phyloP scores from a whole-genome alignment of 2,113 vertebrate species.

The Pedetes capensis region DNA sequence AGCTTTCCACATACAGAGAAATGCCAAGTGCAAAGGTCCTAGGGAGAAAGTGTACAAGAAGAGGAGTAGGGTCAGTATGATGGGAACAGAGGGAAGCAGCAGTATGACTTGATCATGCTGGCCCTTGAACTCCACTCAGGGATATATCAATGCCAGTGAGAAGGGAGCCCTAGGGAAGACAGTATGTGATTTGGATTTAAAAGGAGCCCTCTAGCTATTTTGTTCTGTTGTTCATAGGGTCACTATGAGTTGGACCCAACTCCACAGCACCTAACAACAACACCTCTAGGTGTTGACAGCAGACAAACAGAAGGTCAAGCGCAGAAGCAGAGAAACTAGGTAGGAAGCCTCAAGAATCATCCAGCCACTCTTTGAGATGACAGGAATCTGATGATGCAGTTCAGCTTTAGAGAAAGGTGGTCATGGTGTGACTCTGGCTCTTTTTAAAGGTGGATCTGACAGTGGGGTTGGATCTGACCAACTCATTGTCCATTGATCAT shows the following conservation, averaged over 20 bases:
- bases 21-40: not conserved
- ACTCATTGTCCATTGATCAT: accelerated
- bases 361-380: not conserved
- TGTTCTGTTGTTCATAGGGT: no score
- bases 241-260: no score
- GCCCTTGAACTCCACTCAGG: not conserved
- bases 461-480: no score
- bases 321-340: not conserved
- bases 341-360: not conserved
- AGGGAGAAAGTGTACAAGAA: not conserved
- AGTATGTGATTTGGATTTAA: not conserved
- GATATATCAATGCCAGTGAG: not conserved
- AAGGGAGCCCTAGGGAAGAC: not conserved
- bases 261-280: no score
- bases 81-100: accelerated
- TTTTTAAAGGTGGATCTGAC: not conserved
- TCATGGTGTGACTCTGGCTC: not conserved
- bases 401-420: not conserved
- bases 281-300: not conserved
- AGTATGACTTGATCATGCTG: not conserved
- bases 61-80: not conserved
- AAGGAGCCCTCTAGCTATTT: not conserved
- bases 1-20: not conserved
- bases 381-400: not conserved
- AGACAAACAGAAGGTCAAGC: not conserved